Conservation (phyloP, 1,140 invertebrate genomes). For the Probaryconus sp. region DNA sequence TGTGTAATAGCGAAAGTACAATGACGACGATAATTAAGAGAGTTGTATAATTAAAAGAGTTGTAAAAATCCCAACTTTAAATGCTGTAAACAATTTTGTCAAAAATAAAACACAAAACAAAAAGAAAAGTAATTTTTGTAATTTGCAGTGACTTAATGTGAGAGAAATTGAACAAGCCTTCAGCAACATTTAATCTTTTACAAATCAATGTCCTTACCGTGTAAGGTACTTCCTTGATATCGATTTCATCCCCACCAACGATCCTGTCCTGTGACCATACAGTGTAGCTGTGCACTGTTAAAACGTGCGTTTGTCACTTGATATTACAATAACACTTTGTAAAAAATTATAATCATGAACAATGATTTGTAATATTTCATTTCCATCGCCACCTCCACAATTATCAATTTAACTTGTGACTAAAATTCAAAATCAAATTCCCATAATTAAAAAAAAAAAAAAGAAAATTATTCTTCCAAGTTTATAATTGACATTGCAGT, state of each 20-base stretch:
- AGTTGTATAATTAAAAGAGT: conserved; percentile 1
- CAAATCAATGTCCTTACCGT: conserved; percentile 65
- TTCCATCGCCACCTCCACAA: too few species aligned
- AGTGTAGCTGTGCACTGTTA: conserved; percentile 36
- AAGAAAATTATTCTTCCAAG: conserved; percentile 46
- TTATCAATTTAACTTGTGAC: too few species aligned
- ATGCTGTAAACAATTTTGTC: conserved; percentile 12
- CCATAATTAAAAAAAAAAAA: conserved; percentile 31
- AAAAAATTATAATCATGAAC: too few species aligned
- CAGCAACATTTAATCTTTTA: conserved; percentile 35
- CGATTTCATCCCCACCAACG: conserved; percentile 65
- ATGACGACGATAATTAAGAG: too few species aligned
- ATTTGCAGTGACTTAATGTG: conserved; percentile 11
- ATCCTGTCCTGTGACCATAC: conserved; percentile 63
- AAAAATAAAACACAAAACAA: not conserved
- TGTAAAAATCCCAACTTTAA: too few species aligned
- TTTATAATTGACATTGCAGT: too few species aligned
- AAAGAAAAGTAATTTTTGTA: conserved; percentile 27
- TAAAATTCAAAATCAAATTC: too few species aligned
- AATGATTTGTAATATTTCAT: too few species aligned
- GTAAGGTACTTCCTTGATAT: conserved; percentile 68
- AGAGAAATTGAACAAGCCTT: too few species aligned
- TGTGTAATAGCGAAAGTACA: too few species aligned
- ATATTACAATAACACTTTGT: conserved; percentile 17
- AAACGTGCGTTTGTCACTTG: conserved; percentile 34